phyloP scores from a whole-genome alignment of 2,888 invertebrate genomes.

The Drosophila meridionalis region DNA sequence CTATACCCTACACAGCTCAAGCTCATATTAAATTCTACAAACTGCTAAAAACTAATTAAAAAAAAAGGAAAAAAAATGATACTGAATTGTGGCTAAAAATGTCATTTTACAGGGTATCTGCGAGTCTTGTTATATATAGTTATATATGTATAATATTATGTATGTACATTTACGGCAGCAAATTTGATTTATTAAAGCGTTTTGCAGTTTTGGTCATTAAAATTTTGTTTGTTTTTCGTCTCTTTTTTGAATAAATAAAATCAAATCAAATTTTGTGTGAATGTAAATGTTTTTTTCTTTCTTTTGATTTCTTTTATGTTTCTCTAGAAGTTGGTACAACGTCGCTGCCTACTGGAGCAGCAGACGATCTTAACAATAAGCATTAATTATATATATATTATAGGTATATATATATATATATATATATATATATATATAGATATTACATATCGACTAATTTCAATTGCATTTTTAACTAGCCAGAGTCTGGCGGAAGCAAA shows the following conservation, averaged over 20 bases:
- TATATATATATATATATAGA: constrained; percentile 44
- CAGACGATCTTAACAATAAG: constrained; percentile 30
- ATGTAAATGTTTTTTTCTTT: constrained; percentile 32
- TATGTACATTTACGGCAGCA: constrained; percentile 53
- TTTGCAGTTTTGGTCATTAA: constrained; percentile 51
- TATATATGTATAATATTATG: constrained; percentile 14
- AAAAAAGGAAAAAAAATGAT: neutral
- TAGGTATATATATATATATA: constrained; percentile 8
- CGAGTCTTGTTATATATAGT: constrained; percentile 28
- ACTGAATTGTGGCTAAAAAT: constrained; percentile 34
- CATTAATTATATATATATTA: constrained; percentile 8
- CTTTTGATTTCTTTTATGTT: constrained; percentile 19
- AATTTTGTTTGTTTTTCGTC: constrained; percentile 3
- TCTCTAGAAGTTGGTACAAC: constrained; percentile 57
- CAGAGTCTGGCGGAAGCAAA: constrained; percentile 83
- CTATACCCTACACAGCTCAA: constrained; percentile 39
- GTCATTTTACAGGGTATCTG: constrained; percentile 44
- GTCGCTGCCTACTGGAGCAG: constrained; percentile 8
- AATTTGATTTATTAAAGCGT: constrained; percentile 61
- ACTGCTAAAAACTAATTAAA: neutral
- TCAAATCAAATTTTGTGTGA: constrained; percentile 19
- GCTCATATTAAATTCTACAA: constrained; percentile 17
- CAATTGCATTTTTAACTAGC: constrained; percentile 77
- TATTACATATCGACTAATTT: constrained; percentile 70
- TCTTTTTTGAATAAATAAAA: constrained; percentile 26